A percentile compares a stretch with the other conserved stretches of the same genome.
Evolutionary conservation across 2,113 vertebrate genomes (phyloP).

Genomic region (Daphoenositta chrysoptera): DNA sequence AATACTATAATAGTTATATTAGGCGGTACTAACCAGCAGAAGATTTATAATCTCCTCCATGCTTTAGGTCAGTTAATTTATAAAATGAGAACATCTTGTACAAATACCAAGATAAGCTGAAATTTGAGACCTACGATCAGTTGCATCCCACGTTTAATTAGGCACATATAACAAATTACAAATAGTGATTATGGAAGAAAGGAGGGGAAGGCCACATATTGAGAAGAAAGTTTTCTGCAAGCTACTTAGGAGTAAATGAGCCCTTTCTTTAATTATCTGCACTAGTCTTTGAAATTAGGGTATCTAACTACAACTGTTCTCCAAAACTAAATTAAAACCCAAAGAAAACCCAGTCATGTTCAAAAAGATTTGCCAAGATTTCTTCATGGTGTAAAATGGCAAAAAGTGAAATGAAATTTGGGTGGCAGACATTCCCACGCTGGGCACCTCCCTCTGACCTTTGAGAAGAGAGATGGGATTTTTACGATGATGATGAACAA

Average conservation of each 20-base stretch:
- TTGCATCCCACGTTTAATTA: constrained; percentile 31
- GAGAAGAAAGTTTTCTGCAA: constrained; percentile 27
- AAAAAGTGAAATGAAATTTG: neutral
- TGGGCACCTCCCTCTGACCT: neutral
- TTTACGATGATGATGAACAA: neutral
- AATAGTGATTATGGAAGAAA: neutral
- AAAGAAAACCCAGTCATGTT: neutral
- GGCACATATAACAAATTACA: constrained; percentile 3
- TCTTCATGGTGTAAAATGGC: neutral
- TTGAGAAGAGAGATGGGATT: neutral
- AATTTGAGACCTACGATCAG: constrained; percentile 4
- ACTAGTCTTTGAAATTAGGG: neutral
- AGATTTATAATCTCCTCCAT: neutral
- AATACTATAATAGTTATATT: neutral
- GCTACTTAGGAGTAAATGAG: constrained; percentile 45
- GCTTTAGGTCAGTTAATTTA: constrained; percentile 32
- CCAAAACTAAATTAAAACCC: neutral
- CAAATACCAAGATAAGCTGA: constrained; percentile 22
- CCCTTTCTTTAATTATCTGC: constrained; percentile 49
- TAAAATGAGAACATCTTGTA: constrained; percentile 37
- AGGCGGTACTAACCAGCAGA: neutral
- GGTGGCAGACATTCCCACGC: fast-evolving
- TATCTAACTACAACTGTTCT: neutral
- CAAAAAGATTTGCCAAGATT: neutral
- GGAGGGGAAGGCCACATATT: neutral